phyloP scores from a whole-genome alignment of 2,797 vertebrate genomes.

The Poecilia gillii region DNA sequence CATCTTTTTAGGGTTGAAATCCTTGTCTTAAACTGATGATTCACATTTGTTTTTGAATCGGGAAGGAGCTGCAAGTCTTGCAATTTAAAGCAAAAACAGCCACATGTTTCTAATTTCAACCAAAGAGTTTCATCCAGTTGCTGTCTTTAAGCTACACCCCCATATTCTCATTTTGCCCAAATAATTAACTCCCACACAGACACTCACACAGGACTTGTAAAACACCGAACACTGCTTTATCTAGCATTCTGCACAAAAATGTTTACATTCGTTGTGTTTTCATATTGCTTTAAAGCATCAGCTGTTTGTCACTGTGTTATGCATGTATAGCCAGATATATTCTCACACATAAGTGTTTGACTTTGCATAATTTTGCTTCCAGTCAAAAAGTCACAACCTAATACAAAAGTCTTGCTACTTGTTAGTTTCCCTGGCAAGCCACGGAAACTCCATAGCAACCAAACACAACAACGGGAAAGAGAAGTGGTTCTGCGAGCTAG shows the following conservation, averaged over 20 bases:
- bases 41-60: slow-evolving; percentile 29
- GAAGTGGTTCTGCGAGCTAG: not conserved
- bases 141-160: slow-evolving; percentile 61
- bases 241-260: slow-evolving; percentile 19
- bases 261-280: slow-evolving; percentile 44
- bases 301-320: slow-evolving; percentile 34
- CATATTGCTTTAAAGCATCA: slow-evolving; percentile 38
- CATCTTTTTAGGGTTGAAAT: slow-evolving; percentile 27
- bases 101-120: slow-evolving; percentile 65
- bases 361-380: slow-evolving; percentile 36
- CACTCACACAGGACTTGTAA: slow-evolving; percentile 15
- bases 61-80: slow-evolving; percentile 38
- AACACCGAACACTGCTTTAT: slow-evolving; percentile 36
- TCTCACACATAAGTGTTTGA: slow-evolving; percentile 35
- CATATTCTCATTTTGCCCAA: slow-evolving; percentile 53
- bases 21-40: slow-evolving; percentile 33
- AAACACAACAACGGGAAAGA: slow-evolving; percentile 43
- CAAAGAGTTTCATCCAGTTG: slow-evolving; percentile 47
- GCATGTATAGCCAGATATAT: slow-evolving; percentile 43
- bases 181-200: slow-evolving; percentile 43
- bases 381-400: slow-evolving; percentile 52
- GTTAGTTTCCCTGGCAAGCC: slow-evolving; percentile 52
- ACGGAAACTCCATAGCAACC: slow-evolving; percentile 47
- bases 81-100: slow-evolving; percentile 38
- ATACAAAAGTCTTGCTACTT: slow-evolving; percentile 55